phyloP scores from a whole-genome alignment of 1,140 invertebrate species.

The Anastatus disparis region DNA sequence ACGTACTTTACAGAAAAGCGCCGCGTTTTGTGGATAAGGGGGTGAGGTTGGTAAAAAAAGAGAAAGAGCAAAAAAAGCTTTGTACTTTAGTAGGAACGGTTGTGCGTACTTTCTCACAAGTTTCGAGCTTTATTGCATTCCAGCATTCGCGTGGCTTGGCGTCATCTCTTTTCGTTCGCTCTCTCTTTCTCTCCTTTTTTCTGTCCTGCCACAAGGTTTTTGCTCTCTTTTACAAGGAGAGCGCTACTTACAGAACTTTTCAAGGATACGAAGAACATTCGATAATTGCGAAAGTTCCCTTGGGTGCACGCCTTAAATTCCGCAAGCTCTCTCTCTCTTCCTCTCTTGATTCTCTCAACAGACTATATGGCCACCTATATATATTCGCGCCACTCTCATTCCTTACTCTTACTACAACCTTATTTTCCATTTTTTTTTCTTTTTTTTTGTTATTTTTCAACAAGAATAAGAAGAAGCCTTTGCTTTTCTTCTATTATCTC shows the following conservation, averaged over 20 bases:
- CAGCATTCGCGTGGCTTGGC: background rate
- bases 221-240: too few relatives aligned
- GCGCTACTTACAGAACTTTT: slow-evolving; percentile 21
- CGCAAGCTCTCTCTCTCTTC: background rate
- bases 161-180: background rate
- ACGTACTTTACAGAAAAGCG: background rate
- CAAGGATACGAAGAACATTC: slow-evolving; percentile 28
- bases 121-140: slow-evolving; percentile 36
- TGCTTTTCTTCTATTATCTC: background rate
- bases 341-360: too few relatives aligned
- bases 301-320: slow-evolving; percentile 19
- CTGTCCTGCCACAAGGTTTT: background rate
- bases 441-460: background rate
- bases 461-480: too few relatives aligned
- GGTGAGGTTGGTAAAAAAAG: too few relatives aligned
- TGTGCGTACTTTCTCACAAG: slow-evolving; percentile 15
- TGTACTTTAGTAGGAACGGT: slow-evolving; percentile 28
- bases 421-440: slow-evolving; percentile 10
- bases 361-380: too few relatives aligned
- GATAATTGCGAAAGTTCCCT: slow-evolving; percentile 39
- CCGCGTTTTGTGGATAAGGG: too few relatives aligned
- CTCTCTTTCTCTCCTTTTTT: too few relatives aligned
- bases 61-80: slow-evolving; percentile 19
- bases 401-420: too few relatives aligned
- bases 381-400: too few relatives aligned